Evolutionary conservation across 2,888 invertebrate species (phyloP).

Genomic region (Margaritifera margaritifera): DNA sequence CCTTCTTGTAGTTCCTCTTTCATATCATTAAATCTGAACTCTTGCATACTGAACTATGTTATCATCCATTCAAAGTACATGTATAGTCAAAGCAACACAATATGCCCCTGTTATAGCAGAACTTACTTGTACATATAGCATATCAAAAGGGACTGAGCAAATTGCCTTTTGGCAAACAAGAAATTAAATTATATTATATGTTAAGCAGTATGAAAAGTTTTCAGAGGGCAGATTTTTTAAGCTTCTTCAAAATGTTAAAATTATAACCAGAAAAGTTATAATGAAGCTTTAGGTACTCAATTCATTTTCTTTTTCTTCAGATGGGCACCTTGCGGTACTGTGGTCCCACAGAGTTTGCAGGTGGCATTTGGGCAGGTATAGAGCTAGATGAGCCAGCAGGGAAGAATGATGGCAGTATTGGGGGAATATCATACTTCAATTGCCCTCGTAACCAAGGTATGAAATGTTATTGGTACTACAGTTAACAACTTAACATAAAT

Average conservation of each 20-base stretch:
- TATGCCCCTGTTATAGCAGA: too few species aligned
- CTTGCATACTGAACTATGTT: too few species aligned
- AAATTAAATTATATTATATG: too few species aligned
- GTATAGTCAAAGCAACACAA: too few species aligned
- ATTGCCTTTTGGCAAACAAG: too few species aligned
- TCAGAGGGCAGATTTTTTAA: not conserved
- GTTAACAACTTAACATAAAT: not conserved
- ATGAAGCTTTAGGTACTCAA: not conserved
- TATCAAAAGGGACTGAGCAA: too few species aligned
- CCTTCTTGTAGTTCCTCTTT: too few species aligned
- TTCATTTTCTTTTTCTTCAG: slow-evolving; percentile 38
- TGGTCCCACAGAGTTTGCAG: slow-evolving; percentile 74
- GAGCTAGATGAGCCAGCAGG: slow-evolving; percentile 75
- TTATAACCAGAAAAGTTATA: not conserved
- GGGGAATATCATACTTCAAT: slow-evolving; percentile 73
- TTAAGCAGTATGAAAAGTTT: too few species aligned
- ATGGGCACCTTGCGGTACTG: slow-evolving; percentile 72
- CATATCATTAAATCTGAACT: too few species aligned
- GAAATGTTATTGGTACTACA: slow-evolving; percentile 3
- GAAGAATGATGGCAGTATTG: slow-evolving; percentile 75
- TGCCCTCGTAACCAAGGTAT: slow-evolving; percentile 74
- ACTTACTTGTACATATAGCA: too few species aligned
- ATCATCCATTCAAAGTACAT: too few species aligned
- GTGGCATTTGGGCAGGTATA: slow-evolving; percentile 76
- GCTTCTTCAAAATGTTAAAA: too few species aligned